These are phyloP conservation scores for Drosophila multiciliata DNA, from an alignment of 2,888 invertebrate genomes.

Conservation along the genomic window DNA sequence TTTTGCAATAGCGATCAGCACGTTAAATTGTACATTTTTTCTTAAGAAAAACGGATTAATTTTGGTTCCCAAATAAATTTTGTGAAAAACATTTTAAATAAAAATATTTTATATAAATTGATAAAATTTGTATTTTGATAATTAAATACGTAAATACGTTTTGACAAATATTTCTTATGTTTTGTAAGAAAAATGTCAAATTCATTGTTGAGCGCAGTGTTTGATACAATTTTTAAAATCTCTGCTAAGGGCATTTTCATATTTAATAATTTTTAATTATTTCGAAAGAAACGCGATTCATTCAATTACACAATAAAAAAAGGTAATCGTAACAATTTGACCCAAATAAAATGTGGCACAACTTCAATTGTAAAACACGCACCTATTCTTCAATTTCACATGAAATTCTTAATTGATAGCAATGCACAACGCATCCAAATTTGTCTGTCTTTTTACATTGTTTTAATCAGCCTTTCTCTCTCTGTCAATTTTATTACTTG, in stretches of 20 bases:
- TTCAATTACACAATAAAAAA: slow-evolving; percentile 10
- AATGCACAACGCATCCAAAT: slow-evolving; percentile 52
- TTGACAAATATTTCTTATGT: slow-evolving; percentile 2
- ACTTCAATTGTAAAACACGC: slow-evolving; percentile 3
- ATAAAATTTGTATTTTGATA: background rate
- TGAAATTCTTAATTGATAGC: slow-evolving; percentile 48
- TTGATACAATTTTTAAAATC: no score
- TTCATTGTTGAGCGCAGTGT: background rate
- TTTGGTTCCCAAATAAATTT: background rate
- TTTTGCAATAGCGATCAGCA: background rate
- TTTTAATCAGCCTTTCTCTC: slow-evolving; percentile 4
- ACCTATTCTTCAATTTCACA: slow-evolving; percentile 40
- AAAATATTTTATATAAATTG: background rate
- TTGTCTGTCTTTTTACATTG: background rate
- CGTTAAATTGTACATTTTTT: background rate
- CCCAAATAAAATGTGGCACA: slow-evolving; percentile 27
- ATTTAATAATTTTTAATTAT: background rate
- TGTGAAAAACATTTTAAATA: background rate
- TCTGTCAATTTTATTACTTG: slow-evolving; percentile 46
- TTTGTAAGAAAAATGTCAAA: background rate
- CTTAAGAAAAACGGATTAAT: background rate
- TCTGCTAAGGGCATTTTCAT: background rate
- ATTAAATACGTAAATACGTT: background rate
- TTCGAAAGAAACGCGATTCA: background rate
- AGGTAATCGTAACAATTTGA: slow-evolving; percentile 8